Percentiles rank a stretch among this genome's conserved stretches.
phyloP scores from a whole-genome alignment of 2,113 vertebrate species.

The Larimichthys polyactis region DNA sequence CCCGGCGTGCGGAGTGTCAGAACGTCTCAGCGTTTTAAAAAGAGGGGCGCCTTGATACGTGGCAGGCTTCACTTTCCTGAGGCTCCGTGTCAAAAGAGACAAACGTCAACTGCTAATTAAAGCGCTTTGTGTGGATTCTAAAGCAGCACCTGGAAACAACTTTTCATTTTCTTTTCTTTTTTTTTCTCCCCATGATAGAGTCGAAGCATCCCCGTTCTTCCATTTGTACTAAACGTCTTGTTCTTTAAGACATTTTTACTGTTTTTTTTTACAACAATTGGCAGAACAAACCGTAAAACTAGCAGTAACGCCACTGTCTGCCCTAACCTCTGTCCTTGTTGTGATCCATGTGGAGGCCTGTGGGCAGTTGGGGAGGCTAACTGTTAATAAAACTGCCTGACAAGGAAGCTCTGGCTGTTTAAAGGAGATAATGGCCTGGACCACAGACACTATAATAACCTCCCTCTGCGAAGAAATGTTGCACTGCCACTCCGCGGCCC shows the following conservation, averaged over 20 bases:
- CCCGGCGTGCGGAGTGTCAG: conserved; percentile 45
- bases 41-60: conserved; percentile 36
- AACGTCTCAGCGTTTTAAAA: conserved; percentile 28
- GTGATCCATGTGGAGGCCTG: conserved; percentile 39
- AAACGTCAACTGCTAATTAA: conserved; percentile 57
- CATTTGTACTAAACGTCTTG: background rate
- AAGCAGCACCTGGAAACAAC: conserved; percentile 42
- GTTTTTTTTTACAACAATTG: conserved; percentile 17
- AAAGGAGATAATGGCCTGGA: conserved; percentile 66
- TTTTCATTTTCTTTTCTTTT: conserved; percentile 1
- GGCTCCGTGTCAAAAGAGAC: conserved; percentile 43
- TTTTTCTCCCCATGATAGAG: background rate
- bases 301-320: conserved; percentile 24
- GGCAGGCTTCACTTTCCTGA: conserved; percentile 29
- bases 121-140: conserved; percentile 24
- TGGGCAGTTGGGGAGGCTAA: conserved; percentile 38
- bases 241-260: conserved; percentile 8
- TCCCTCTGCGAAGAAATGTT: conserved; percentile 54
- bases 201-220: conserved; percentile 2
- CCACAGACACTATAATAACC: conserved; percentile 57
- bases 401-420: conserved; percentile 54
- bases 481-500: conserved; percentile 50
- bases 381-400: conserved; percentile 60
- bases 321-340: conserved; percentile 33
- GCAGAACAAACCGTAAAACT: conserved; percentile 23